phyloP scores from a whole-genome alignment of 2,797 vertebrate species.

The Melanotaenia pygmaea region DNA sequence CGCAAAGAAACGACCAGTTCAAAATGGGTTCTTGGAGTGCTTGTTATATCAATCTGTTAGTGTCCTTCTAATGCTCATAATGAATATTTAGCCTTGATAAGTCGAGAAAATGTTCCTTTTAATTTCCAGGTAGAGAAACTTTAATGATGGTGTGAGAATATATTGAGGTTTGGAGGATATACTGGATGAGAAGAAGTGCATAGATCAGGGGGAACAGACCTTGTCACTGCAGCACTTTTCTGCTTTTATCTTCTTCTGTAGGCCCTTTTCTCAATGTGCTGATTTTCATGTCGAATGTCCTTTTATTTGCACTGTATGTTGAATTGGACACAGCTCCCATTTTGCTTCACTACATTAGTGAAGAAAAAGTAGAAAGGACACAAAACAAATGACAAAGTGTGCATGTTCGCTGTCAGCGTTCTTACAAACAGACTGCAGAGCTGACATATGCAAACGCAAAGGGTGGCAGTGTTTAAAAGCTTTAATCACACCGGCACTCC shows the following conservation, averaged over 20 bases:
- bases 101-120: constrained; percentile 20
- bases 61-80: constrained; percentile 17
- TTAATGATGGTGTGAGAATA: constrained; percentile 5
- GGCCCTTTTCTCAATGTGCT: constrained; percentile 26
- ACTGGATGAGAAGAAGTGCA: constrained; percentile 1
- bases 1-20: constrained; percentile 36
- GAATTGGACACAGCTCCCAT: constrained; percentile 36
- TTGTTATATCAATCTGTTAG: background rate
- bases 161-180: constrained; percentile 5
- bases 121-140: constrained; percentile 22
- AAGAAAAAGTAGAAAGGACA: constrained; percentile 25
- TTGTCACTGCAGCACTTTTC: constrained; percentile 21
- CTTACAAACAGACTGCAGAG: constrained; percentile 55
- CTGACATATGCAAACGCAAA: constrained; percentile 78
- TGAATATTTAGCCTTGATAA: constrained; percentile 7
- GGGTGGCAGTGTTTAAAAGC: constrained; percentile 80
- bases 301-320: constrained; percentile 31
- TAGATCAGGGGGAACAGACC: constrained; percentile 21
- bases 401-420: constrained; percentile 29
- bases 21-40: constrained; percentile 27
- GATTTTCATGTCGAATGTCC: constrained; percentile 6
- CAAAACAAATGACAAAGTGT: constrained; percentile 36
- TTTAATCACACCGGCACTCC: constrained; percentile 79
- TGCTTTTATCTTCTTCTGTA: constrained; percentile 29
- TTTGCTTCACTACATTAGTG: constrained; percentile 34